Conservation (phyloP, 2,113 vertebrate genomes). For the human region DNA sequence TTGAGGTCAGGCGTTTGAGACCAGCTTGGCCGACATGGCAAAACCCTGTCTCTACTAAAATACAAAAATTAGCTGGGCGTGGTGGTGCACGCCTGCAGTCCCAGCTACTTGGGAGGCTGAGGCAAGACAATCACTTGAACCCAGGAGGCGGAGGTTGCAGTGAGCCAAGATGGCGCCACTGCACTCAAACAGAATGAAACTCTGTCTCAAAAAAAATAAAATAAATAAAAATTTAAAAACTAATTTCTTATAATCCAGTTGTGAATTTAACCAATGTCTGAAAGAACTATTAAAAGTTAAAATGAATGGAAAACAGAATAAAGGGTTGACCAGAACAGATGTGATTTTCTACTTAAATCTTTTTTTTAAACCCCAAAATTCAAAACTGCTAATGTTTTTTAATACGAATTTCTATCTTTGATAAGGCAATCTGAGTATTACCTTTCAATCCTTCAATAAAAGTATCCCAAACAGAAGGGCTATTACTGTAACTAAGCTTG, state of each 20-base stretch:
- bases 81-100: no score
- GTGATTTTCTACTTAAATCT: constrained; percentile 29
- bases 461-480: constrained; percentile 85
- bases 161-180: no score
- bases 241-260: neutral
- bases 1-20: no score
- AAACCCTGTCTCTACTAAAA: no score
- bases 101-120: no score
- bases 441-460: constrained; percentile 92
- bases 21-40: no score
- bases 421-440: constrained; percentile 71
- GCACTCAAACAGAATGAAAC: no score
- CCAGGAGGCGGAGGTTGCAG: no score
- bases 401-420: neutral
- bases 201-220: no score
- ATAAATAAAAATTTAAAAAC: neutral
- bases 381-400: neutral
- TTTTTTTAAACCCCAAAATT: neutral
- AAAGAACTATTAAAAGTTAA: constrained; percentile 33
- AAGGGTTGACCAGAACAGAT: neutral
- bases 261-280: constrained; percentile 11
- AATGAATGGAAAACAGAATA: constrained; percentile 22
- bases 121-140: no score
- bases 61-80: no score
- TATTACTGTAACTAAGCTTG: constrained; percentile 83